Evolutionary conservation across 2,888 invertebrate genomes (phyloP).

Genomic region (Himalopsyche japonica): DNA sequence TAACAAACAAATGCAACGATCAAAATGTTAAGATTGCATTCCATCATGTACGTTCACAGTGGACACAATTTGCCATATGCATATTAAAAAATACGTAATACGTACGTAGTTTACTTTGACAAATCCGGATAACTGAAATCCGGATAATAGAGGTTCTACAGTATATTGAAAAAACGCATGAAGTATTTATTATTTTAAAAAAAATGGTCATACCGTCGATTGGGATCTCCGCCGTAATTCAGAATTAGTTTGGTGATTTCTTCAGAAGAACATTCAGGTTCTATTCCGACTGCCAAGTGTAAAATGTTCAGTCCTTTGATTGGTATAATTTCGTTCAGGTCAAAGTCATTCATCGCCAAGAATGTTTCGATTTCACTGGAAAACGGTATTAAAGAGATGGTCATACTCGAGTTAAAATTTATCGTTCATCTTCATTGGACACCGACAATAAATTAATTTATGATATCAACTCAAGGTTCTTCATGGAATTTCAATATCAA

Average conservation of each 20-base stretch:
- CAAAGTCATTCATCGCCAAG: conserved; percentile 48
- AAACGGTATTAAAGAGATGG: neutral
- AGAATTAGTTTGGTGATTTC: conserved; percentile 70
- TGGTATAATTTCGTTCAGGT: conserved; percentile 72
- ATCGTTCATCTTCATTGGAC: neutral
- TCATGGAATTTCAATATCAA: too few species aligned
- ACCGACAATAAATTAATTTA: too few species aligned
- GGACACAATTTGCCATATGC: too few species aligned
- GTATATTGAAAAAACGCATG: neutral
- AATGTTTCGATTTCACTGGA: conserved; percentile 18
- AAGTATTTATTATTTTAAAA: neutral
- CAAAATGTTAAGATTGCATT: too few species aligned
- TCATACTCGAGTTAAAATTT: neutral
- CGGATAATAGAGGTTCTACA: too few species aligned
- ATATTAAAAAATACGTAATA: too few species aligned
- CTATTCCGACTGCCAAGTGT: conserved; percentile 76
- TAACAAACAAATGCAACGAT: too few species aligned
- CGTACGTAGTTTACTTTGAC: too few species aligned
- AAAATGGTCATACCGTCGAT: conserved; percentile 59
- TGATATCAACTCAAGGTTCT: too few species aligned
- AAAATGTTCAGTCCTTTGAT: conserved; percentile 74
- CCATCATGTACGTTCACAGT: too few species aligned
- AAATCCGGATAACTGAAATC: too few species aligned
- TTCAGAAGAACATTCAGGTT: conserved; percentile 64
- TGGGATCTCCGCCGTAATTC: conserved; percentile 72